Conservation (phyloP, 2,797 vertebrate species). For the Botia kubotai region DNA sequence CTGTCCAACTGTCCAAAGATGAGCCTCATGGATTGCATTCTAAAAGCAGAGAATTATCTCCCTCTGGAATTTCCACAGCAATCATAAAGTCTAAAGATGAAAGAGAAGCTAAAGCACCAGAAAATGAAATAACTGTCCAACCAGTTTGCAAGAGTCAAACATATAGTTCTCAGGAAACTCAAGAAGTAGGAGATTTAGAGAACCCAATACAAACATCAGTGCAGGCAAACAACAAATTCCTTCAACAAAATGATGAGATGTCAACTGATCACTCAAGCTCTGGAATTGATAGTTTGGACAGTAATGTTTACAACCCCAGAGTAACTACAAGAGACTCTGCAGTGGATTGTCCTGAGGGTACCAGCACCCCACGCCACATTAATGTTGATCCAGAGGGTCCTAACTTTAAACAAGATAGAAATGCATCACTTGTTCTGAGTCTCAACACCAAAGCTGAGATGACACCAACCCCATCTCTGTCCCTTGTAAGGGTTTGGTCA, state of each 20-base stretch:
- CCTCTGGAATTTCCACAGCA: neutral
- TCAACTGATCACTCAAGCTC: neutral
- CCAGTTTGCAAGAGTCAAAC: neutral
- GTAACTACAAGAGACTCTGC: slow-evolving; percentile 4
- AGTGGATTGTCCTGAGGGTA: neutral
- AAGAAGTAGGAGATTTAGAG: neutral
- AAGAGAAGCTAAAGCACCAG: neutral
- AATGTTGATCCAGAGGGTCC: neutral
- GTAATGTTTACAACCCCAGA: neutral
- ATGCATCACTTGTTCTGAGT: slow-evolving; percentile 10
- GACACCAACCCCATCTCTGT: slow-evolving; percentile 63
- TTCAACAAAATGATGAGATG: neutral
- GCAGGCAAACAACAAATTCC: neutral
- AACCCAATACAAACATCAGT: neutral
- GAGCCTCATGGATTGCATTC: neutral
- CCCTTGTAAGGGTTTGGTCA: slow-evolving; percentile 78
- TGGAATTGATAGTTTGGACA: neutral
- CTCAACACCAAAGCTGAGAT: neutral
- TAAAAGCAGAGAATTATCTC: neutral
- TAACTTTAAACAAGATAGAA: neutral
- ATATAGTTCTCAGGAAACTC: neutral
- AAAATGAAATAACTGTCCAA: neutral
- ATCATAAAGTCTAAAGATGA: neutral
- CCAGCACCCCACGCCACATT: neutral
- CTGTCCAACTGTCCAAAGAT: slow-evolving; percentile 8